Percentiles rank a stretch among this genome's conserved stretches.
These are phyloP conservation scores for Chaetoderma sp. DNA, from an alignment of 2,888 invertebrate species.

Conservation along the genomic window DNA sequence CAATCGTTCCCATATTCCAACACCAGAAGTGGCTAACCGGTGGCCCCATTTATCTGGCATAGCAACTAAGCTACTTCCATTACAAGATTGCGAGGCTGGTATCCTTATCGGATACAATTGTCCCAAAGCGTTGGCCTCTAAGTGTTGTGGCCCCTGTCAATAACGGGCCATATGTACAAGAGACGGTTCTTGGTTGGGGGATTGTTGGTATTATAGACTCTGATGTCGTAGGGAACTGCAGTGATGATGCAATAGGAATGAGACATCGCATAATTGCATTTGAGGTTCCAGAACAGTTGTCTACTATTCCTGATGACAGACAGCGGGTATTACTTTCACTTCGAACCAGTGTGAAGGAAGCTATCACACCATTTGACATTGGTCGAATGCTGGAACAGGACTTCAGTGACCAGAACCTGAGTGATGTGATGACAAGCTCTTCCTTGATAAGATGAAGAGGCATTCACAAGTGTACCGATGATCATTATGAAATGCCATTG, in stretches of 20 bases:
- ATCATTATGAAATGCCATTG: slow-evolving; percentile 1
- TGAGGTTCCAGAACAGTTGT: slow-evolving; percentile 10
- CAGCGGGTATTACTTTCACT: background rate
- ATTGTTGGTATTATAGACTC: slow-evolving; percentile 23
- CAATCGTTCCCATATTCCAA: slow-evolving; percentile 38
- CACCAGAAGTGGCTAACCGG: slow-evolving; percentile 26
- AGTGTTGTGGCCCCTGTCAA: slow-evolving; percentile 10
- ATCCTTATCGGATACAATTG: slow-evolving; percentile 42
- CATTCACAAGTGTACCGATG: background rate
- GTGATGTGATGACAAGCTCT: no score
- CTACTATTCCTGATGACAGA: no score
- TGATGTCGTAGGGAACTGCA: background rate
- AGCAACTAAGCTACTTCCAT: slow-evolving; percentile 23
- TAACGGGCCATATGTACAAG: slow-evolving; percentile 31
- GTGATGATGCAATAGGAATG: background rate
- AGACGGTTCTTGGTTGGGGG: slow-evolving; percentile 38
- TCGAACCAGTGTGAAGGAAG: background rate
- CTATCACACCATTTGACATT: background rate
- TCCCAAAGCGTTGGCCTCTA: slow-evolving; percentile 28
- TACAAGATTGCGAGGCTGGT: slow-evolving; percentile 31
- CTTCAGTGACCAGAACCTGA: background rate
- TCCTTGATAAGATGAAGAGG: no score
- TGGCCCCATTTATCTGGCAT: slow-evolving; percentile 36
- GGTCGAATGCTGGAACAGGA: background rate
- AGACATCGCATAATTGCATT: slow-evolving; percentile 13